Evolutionary conservation across 1,140 invertebrate species (phyloP), one percentile per base, ranked within the genome.

Genomic region (Antheraea pernyi): DNA sequence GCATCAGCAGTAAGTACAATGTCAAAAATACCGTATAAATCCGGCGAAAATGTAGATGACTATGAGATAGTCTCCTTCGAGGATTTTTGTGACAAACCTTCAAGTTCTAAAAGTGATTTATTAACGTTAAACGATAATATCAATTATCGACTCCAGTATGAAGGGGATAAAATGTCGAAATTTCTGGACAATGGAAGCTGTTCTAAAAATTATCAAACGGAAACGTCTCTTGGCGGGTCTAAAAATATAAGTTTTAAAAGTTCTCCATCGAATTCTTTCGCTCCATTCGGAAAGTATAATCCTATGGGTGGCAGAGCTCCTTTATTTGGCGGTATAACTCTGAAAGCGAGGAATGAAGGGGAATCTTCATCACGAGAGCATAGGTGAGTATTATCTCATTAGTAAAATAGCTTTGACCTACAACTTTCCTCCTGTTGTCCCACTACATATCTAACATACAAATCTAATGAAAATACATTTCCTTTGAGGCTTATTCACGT

Each of bases 31-130:
- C 88, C 91, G 18, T 92, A 88, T 70, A 92, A 92, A 72, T 72
- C 80, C 10, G 68, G 73, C 13, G 86, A 85, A 58, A 75, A 89
- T n/a, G 84, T 89, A 61, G 89, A 93, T 46, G 92, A 93, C 67
- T 91, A 91, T 58, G 92, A 92, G 75, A 92, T 92, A 68, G 93
- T 94, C 18, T 93, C 93, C 2, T 94, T 94, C 77, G 93, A 94
- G 77, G 92, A 94, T 36, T 94, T 94, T 78, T 93, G 91, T 65
- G 93, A 94, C 75, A 93, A 94, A 76, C 86, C 85, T 37, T 86
- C 91, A n/a, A 83, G 74, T 60, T 85, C 91, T 7, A 89, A 89
- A 76, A 89, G 88, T 0, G 93, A 94, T 83, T 83, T 92, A 70
- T 82, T 93, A 66, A 92, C 92, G 8, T 73, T 92, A 58, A 93